Evolutionary conservation across 2,113 vertebrate species (phyloP).

Genomic region (Sarotherodon lohbergeri): DNA sequence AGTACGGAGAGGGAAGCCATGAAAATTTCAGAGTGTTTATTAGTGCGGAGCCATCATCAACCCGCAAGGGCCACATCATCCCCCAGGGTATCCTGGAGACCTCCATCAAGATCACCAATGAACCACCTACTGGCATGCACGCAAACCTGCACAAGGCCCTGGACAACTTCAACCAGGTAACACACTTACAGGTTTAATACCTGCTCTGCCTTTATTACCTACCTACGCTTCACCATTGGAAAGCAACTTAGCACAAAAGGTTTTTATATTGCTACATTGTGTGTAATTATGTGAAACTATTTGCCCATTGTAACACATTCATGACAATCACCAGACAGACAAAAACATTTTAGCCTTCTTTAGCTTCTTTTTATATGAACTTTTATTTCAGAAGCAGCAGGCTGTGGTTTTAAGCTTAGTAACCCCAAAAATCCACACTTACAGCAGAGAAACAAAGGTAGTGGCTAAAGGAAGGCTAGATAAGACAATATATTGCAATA

Average conservation of each 20-base stretch:
- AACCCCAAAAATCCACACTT: not conserved
- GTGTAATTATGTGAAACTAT: not conserved
- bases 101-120: constrained; percentile 93
- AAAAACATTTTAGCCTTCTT: not conserved
- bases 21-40: constrained; percentile 83
- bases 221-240: not conserved
- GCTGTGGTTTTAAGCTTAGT: not conserved
- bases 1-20: constrained; percentile 77
- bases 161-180: constrained; percentile 94
- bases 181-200: not conserved
- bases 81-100: constrained; percentile 94
- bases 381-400: not conserved
- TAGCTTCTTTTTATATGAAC: not conserved
- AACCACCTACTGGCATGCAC: constrained; percentile 85
- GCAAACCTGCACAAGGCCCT: constrained; percentile 94
- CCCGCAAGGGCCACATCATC: constrained; percentile 80
- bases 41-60: constrained; percentile 86
- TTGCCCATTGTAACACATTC: not conserved
- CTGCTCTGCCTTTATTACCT: not conserved
- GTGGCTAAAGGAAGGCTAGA: not conserved
- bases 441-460: not conserved
- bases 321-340: not conserved
- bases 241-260: not conserved
- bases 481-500: not conserved
- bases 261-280: not conserved